These are phyloP conservation scores for Tragelaphus imberbis DNA, from an alignment of 2,113 vertebrate genomes.

Conservation along the genomic window DNA sequence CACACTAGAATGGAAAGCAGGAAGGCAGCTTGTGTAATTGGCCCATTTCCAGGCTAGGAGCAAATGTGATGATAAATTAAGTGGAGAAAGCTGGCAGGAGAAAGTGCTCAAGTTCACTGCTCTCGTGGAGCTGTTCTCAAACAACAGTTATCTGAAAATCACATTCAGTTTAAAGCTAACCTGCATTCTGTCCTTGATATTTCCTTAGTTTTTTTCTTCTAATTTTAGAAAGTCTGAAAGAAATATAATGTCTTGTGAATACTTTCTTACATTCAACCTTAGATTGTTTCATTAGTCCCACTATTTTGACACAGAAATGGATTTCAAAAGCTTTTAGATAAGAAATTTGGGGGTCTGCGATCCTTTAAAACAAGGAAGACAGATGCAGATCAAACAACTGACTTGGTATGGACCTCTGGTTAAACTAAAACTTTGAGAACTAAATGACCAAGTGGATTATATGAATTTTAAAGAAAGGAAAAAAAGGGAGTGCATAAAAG, in stretches of 20 bases:
- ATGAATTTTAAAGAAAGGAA: neutral
- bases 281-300: neutral
- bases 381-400: neutral
- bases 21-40: slow-evolving; percentile 21
- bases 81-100: neutral
- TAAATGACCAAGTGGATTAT: neutral
- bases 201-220: neutral
- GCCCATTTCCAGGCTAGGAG: slow-evolving; percentile 17
- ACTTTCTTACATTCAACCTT: neutral
- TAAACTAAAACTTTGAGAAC: slow-evolving; percentile 29
- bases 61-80: slow-evolving; percentile 37
- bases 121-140: neutral
- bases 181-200: neutral
- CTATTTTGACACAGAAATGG: neutral
- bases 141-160: slow-evolving; percentile 30
- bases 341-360: neutral
- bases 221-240: slow-evolving; percentile 24
- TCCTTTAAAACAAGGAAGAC: neutral
- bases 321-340: neutral
- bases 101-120: neutral
- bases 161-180: slow-evolving; percentile 2
- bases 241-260: neutral
- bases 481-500: neutral
- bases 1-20: neutral
- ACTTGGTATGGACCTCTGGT: neutral